A percentile compares a stretch with the other conserved stretches of the same genome.
Conservation (phyloP, 2,113 vertebrate genomes). For the Pygoscelis antarcticus region DNA sequence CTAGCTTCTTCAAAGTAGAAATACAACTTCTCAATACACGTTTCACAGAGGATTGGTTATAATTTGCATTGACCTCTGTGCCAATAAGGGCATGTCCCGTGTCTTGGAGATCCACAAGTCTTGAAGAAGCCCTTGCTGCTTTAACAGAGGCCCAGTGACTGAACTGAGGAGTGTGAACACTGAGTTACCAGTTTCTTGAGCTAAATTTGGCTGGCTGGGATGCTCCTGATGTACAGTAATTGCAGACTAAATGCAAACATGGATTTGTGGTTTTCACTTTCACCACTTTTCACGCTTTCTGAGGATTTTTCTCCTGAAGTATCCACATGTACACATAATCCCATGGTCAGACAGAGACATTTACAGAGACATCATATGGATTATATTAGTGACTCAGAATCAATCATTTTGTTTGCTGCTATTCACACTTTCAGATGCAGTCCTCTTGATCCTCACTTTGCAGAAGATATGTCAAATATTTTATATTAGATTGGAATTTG, state of each 20-base stretch:
- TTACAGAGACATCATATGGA: not conserved
- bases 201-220: not conserved
- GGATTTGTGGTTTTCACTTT: not conserved
- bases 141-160: not conserved
- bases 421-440: not conserved
- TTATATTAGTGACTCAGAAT: not conserved
- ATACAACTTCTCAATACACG: not conserved
- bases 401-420: not conserved
- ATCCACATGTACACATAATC: accelerated
- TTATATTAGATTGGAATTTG: not conserved
- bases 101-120: not conserved
- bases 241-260: not conserved
- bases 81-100: not conserved
- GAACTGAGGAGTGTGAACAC: not conserved
- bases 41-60: not conserved
- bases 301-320: not conserved
- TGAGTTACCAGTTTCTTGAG: not conserved
- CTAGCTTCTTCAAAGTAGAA: not conserved
- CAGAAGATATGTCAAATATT: not conserved
- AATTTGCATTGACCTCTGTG: not conserved
- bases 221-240: not conserved
- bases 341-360: not conserved
- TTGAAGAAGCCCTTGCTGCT: not conserved
- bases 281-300: not conserved
- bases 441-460: not conserved